phyloP scores from a whole-genome alignment of 1,140 invertebrate genomes.

The Zaprionus vittiger region DNA sequence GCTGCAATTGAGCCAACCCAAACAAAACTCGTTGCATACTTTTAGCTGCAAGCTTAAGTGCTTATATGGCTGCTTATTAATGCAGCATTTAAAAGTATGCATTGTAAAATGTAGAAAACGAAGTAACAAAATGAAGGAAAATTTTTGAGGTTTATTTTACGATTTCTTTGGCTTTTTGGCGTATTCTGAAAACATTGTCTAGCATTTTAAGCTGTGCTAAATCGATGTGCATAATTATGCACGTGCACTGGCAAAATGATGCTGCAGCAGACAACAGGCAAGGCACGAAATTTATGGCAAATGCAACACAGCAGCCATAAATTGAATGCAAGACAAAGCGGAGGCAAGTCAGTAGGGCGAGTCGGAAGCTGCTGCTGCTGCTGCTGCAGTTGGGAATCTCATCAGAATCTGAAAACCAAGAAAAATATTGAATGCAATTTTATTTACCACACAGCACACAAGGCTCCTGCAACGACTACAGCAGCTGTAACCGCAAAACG shows the following conservation, averaged over 20 bases:
- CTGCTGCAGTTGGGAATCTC: slow-evolving; percentile 54
- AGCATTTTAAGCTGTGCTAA: not conserved
- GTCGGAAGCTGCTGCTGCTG: not conserved
- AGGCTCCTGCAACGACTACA: slow-evolving; percentile 27
- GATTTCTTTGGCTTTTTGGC: not conserved
- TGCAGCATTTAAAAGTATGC: not conserved
- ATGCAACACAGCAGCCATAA: slow-evolving; percentile 62
- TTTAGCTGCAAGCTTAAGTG: slow-evolving; percentile 19
- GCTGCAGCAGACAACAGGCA: slow-evolving; percentile 48
- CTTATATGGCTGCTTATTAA: not conserved
- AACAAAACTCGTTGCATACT: slow-evolving; percentile 23
- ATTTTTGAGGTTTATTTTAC: not conserved
- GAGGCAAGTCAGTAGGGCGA: not conserved
- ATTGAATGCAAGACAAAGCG: slow-evolving; percentile 66
- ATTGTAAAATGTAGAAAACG: not conserved
- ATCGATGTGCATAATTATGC: slow-evolving; percentile 59
- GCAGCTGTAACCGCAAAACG: slow-evolving; percentile 42
- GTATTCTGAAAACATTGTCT: not conserved
- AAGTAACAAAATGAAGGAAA: not conserved
- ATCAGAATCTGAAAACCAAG: slow-evolving; percentile 59
- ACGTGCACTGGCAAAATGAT: slow-evolving; percentile 45
- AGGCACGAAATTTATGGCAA: slow-evolving; percentile 61
- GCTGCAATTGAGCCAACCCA: not conserved
- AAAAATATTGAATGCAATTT: slow-evolving; percentile 82
- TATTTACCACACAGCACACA: slow-evolving; percentile 63